Conservation (phyloP, 2,113 vertebrate species). For the Periophthalmus modestus region DNA sequence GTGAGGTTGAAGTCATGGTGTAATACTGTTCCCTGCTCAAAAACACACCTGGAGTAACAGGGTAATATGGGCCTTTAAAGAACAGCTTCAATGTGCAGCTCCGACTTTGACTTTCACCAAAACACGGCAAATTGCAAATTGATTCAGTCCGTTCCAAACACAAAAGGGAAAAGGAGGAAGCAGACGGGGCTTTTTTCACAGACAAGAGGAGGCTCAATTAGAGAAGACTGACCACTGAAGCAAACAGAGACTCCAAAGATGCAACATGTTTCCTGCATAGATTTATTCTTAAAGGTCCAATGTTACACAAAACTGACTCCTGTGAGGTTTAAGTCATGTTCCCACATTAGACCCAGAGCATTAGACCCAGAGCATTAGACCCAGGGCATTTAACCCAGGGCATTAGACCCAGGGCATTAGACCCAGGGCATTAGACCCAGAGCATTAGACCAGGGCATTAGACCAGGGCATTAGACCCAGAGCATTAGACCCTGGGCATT, state of each 20-base stretch:
- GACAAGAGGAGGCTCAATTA: constrained; percentile 1
- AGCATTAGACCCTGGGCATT: too few relatives aligned
- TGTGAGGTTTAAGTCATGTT: too few relatives aligned
- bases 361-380: too few relatives aligned
- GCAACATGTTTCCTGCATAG: background rate
- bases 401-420: background rate
- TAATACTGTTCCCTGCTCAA: too few relatives aligned
- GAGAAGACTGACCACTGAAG: background rate
- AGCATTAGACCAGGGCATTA: too few relatives aligned
- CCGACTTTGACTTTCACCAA: constrained; percentile 3
- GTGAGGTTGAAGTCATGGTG: too few relatives aligned
- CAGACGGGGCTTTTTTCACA: background rate
- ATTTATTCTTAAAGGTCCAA: background rate
- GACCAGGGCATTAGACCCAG: too few relatives aligned
- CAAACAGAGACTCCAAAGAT: background rate
- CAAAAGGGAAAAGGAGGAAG: background rate
- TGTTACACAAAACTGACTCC: too few relatives aligned
- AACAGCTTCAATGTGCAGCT: background rate
- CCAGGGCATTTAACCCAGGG: too few relatives aligned
- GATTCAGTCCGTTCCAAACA: constrained; percentile 12
- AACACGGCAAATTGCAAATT: constrained; percentile 2
- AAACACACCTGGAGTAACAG: too few relatives aligned
- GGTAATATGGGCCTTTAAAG: too few relatives aligned
- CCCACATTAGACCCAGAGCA: too few relatives aligned
- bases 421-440: background rate